phyloP scores from a whole-genome alignment of 2,797 vertebrate species.

The Myripristis jacobus region DNA sequence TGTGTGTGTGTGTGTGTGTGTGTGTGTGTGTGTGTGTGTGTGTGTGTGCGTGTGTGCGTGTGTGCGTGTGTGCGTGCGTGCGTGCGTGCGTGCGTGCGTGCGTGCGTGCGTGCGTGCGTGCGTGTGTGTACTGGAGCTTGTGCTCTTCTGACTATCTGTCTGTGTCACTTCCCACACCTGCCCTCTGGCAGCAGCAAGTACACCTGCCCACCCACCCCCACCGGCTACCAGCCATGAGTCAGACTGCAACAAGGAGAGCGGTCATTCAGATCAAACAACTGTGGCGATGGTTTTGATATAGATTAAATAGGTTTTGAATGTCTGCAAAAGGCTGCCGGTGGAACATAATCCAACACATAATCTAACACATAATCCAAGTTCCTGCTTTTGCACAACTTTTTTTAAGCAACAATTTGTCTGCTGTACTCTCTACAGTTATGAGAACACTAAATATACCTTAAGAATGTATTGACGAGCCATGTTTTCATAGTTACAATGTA shows the following conservation, averaged over 20 bases:
- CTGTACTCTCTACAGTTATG: neutral
- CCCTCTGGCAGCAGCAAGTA: conserved; percentile 21
- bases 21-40: conserved; percentile 2
- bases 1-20: conserved; percentile 2
- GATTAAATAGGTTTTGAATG: too few species aligned
- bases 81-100: conserved; percentile 1
- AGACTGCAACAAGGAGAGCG: conserved; percentile 29
- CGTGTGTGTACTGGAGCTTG: neutral
- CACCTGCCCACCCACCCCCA: conserved; percentile 53
- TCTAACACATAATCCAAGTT: too few species aligned
- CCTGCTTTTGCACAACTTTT: too few species aligned
- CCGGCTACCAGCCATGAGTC: conserved; percentile 24
- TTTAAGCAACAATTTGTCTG: neutral
- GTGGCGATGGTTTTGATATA: conserved; percentile 27
- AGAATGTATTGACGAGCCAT: neutral
- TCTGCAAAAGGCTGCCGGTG: conserved; percentile 15
- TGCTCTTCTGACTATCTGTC: neutral
- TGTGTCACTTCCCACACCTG: conserved; percentile 34
- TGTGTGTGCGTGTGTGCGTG: neutral
- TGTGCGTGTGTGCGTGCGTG: too few species aligned
- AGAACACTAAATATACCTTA: neutral
- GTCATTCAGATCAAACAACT: conserved; percentile 51
- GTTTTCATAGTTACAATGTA: neutral
- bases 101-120: neutral
- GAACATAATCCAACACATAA: neutral